These are phyloP conservation scores for Echinarachnius parma DNA, from an alignment of 53 echinoderm and acorn worm genomes.

Conservation along the genomic window DNA sequence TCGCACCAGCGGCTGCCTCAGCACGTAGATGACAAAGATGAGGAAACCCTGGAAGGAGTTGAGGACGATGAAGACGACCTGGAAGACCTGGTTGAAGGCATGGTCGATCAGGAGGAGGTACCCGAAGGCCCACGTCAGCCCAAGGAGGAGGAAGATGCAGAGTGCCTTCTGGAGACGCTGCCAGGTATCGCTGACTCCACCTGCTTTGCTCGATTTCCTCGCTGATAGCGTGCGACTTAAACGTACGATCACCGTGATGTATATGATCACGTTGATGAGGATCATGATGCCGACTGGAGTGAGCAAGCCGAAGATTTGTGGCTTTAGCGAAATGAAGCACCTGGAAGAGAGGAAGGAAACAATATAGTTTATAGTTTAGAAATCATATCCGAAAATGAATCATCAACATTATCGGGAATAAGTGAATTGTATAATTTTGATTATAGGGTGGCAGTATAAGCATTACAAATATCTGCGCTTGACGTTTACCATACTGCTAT, in stretches of 20 bases:
- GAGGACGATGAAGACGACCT: conserved; percentile 29
- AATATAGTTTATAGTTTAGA: not conserved
- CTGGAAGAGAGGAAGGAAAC: not conserved
- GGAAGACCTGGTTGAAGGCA: conserved; percentile 39
- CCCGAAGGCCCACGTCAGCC: conserved; percentile 22
- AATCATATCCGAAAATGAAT: not conserved
- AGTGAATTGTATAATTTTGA: no score
- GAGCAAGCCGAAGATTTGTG: conserved; percentile 5
- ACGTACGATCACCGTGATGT: conserved; percentile 7
- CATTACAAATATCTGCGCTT: no score
- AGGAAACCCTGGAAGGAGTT: conserved; percentile 48
- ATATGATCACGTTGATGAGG: conserved; percentile 26
- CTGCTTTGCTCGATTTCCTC: not conserved
- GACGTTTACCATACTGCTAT: no score
- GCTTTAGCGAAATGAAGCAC: conserved; percentile 1
- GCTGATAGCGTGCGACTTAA: conserved; percentile 1
- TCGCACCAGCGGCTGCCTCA: conserved; percentile 10
- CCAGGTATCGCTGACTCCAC: not conserved
- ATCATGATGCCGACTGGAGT: conserved; percentile 9
- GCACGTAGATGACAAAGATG: conserved; percentile 37
- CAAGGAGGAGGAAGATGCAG: conserved; percentile 15
- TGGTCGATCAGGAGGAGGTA: conserved; percentile 6
- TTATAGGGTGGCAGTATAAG: no score
- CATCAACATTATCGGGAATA: no score
- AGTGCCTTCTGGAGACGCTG: conserved; percentile 23